A percentile compares a stretch with the other conserved stretches of the same genome.
Evolutionary conservation across 2,113 vertebrate genomes (phyloP).

Genomic region (Polypterus bichir): DNA sequence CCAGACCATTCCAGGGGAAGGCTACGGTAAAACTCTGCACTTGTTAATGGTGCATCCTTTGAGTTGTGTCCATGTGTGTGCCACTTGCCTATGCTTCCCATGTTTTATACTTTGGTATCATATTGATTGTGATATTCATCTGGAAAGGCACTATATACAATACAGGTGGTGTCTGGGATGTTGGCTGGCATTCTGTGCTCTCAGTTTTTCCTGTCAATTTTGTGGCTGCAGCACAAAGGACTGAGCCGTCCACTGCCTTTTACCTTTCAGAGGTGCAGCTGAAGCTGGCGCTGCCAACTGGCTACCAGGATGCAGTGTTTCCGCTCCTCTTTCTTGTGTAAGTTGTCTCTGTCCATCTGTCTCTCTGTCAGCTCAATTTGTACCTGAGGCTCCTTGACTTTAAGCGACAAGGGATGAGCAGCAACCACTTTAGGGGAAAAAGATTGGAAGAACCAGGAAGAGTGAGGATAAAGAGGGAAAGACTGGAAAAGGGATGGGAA

Average conservation of each 20-base stretch:
- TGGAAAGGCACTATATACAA: no score
- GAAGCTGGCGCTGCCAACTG: constrained; percentile 52
- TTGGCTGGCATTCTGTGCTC: no score
- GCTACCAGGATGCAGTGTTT: constrained; percentile 47
- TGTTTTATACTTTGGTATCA: no score
- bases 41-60: neutral
- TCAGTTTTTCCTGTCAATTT: neutral
- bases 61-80: neutral
- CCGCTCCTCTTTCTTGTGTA: constrained; percentile 62
- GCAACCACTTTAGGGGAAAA: no score
- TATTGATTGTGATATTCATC: no score
- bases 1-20: constrained; percentile 40
- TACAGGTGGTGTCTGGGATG: no score
- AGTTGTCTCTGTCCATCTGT: constrained; percentile 20
- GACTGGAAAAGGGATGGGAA: no score
- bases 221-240: neutral
- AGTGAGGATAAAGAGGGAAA: no score
- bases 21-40: constrained; percentile 35
- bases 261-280: constrained; percentile 49
- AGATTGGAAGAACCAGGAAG: no score
- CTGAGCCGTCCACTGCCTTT: constrained; percentile 10
- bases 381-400: no score
- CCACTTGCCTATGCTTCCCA: neutral
- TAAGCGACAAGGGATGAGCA: no score
- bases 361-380: no score